A percentile compares a stretch with the other conserved stretches of the same genome.
phyloP scores from a whole-genome alignment of 2,797 vertebrate species.

The Apogon hyalosoma region DNA sequence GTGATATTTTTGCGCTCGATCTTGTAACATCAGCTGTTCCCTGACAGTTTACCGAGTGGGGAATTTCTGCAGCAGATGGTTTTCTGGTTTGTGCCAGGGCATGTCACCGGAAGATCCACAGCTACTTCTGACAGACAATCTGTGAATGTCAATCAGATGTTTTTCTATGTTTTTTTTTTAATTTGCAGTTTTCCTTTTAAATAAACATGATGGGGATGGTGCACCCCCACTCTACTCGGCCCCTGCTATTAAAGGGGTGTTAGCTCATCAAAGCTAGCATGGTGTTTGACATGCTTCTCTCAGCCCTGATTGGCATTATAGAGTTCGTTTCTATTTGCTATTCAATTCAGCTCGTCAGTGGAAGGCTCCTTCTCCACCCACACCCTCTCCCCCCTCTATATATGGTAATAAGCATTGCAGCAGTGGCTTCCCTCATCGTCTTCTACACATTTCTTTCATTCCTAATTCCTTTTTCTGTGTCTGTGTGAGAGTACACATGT shows the following conservation, averaged over 20 bases:
- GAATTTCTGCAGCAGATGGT: conserved; percentile 21
- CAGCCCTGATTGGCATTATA: conserved; percentile 56
- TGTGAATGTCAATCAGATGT: no score
- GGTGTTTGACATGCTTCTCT: conserved; percentile 45
- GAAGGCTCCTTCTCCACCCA: conserved; percentile 64
- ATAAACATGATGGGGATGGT: no score
- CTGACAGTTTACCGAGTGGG: neutral
- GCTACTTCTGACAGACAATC: conserved; percentile 2
- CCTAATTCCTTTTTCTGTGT: conserved; percentile 47
- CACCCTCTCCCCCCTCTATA: conserved; percentile 24
- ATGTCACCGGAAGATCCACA: conserved; percentile 21
- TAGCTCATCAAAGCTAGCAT: conserved; percentile 38
- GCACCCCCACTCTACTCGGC: neutral
- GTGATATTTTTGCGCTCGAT: conserved; percentile 23
- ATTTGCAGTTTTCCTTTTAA: no score
- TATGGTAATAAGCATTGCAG: conserved; percentile 76
- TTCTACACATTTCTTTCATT: conserved; percentile 52
- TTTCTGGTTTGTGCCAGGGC: neutral
- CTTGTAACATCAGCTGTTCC: conserved; percentile 11
- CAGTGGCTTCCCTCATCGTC: conserved; percentile 63
- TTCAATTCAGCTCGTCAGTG: conserved; percentile 62
- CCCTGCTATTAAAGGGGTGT: conserved; percentile 33
- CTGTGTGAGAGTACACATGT: conserved; percentile 56
- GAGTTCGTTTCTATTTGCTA: conserved; percentile 67
- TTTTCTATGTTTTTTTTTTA: no score